Evolutionary conservation across 2,113 vertebrate species (phyloP).

Genomic region (Menura novaehollandiae): DNA sequence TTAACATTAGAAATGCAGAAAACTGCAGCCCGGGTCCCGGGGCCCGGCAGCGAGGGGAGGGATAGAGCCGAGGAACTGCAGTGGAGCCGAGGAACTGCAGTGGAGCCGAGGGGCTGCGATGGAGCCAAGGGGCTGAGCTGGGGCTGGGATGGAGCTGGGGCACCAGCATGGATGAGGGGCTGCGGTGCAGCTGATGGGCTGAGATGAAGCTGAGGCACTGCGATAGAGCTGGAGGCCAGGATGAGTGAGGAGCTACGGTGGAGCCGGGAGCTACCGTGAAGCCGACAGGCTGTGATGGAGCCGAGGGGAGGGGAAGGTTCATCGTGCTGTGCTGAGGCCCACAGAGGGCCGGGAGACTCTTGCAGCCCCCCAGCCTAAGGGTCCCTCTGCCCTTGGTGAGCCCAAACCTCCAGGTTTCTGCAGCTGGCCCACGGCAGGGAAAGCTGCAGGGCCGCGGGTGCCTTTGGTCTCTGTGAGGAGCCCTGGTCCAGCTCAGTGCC

Average conservation of each 20-base stretch:
- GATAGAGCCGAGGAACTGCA: background rate
- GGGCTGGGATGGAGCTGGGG: background rate
- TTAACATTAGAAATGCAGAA: background rate
- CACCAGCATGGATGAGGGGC: too few species aligned
- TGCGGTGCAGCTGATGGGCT: background rate
- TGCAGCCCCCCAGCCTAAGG: rapidly evolving
- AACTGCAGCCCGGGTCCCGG: background rate
- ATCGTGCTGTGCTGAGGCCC: background rate
- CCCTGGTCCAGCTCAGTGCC: rapidly evolving
- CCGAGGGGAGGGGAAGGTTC: background rate
- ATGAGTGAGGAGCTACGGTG: background rate
- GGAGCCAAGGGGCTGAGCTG: rapidly evolving
- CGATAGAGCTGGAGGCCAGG: background rate
- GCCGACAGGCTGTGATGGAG: background rate
- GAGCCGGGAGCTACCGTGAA: background rate
- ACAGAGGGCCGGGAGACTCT: background rate
- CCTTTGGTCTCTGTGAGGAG: rapidly evolving
- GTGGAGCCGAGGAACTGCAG: background rate
- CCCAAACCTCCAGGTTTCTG: rapidly evolving
- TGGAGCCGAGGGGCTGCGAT: background rate
- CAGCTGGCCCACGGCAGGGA: rapidly evolving
- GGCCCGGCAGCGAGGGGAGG: background rate
- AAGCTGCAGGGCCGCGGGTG: rapidly evolving
- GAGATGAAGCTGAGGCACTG: background rate
- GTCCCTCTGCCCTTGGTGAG: background rate